These are phyloP conservation scores for Lepidothrix coronata DNA, from an alignment of 2,113 vertebrate genomes.

Conservation along the genomic window DNA sequence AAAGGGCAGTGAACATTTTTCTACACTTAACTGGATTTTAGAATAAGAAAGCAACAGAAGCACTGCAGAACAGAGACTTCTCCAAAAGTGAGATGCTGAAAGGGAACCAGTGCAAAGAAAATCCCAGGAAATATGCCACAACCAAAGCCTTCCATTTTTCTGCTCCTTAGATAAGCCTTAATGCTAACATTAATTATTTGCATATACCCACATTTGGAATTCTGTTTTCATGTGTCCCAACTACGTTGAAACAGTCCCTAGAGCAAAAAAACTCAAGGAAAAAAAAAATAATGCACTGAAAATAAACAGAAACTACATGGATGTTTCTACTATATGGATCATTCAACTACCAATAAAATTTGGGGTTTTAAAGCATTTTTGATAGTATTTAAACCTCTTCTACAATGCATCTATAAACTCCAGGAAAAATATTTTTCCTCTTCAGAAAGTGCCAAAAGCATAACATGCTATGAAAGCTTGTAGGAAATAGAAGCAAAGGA, in stretches of 20 bases:
- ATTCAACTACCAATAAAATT: not conserved
- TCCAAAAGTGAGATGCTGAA: not conserved
- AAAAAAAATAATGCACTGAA: not conserved
- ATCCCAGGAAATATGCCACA: not conserved
- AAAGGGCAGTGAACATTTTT: not conserved
- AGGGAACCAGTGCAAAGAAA: not conserved
- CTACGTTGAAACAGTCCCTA: not conserved
- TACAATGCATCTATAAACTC: not conserved
- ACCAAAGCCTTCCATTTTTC: not conserved
- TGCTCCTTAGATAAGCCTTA: not conserved
- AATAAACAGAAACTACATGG: not conserved
- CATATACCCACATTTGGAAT: not conserved
- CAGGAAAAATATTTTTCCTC: not conserved
- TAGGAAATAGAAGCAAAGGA: not conserved
- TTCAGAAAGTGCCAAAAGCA: not conserved
- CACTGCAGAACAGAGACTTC: not conserved
- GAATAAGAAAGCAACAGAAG: not conserved
- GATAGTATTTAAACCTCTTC: not conserved
- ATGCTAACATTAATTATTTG: not conserved
- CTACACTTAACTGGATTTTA: not conserved
- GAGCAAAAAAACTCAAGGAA: not conserved
- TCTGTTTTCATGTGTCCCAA: not conserved
- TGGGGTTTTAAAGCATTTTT: not conserved
- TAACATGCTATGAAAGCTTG: not conserved
- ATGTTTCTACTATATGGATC: not conserved